These are phyloP conservation scores for Hirtodrosophila cameraria DNA, from an alignment of 2,888 invertebrate genomes.

Conservation along the genomic window DNA sequence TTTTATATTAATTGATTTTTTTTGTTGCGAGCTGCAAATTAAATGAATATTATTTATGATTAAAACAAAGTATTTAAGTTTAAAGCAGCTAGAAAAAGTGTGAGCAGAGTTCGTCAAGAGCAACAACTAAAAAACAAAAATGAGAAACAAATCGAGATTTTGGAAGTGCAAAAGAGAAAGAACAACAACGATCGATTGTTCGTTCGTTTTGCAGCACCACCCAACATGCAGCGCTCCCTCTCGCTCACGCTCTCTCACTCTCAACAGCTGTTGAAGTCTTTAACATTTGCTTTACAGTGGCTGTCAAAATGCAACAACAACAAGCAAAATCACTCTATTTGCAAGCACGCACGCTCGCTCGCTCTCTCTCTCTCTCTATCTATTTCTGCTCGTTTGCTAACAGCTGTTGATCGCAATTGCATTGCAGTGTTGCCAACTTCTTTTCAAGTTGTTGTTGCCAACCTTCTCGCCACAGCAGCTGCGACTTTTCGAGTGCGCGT, in stretches of 20 bases:
- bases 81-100: conserved; percentile 9
- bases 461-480: conserved; percentile 37
- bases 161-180: too few relatives aligned
- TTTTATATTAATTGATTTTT: background rate
- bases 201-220: too few relatives aligned
- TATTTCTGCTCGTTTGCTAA: conserved; percentile 7
- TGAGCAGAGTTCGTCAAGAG: conserved; percentile 25
- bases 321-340: background rate
- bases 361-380: background rate
- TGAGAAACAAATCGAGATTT: background rate
- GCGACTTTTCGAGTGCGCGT: conserved; percentile 29
- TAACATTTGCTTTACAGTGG: conserved; percentile 8
- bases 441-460: conserved; percentile 32
- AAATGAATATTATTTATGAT: conserved; percentile 17
- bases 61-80: conserved; percentile 16
- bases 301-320: background rate
- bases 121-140: background rate
- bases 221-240: conserved; percentile 1
- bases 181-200: conserved; percentile 48
- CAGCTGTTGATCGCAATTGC: conserved; percentile 62
- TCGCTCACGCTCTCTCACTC: conserved; percentile 11
- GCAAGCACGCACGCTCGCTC: too few relatives aligned
- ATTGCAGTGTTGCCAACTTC: conserved; percentile 39
- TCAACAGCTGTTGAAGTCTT: conserved; percentile 32
- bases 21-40: conserved; percentile 35